Evolutionary conservation across 2,113 vertebrate species (phyloP), one percentile per base, ranked within the genome.

Genomic region (Vanacampus margaritifer): DNA sequence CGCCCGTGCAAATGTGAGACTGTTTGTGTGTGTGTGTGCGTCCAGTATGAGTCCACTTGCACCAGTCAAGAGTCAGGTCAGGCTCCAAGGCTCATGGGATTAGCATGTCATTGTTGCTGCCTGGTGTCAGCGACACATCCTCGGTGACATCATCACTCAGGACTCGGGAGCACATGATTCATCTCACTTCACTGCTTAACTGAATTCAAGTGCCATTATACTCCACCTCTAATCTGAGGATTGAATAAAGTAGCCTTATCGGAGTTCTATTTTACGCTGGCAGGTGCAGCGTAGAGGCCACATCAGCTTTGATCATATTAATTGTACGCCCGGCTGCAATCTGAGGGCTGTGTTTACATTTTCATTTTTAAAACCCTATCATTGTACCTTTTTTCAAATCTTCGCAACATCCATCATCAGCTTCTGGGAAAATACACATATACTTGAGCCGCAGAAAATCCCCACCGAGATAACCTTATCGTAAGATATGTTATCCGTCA

Each of bases 1-100:
- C 36, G 59, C 46, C 57, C 17, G 68, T 37, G 36, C n/a, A 41
- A 41, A 41, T 41, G 71, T 70, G 16, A 50, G 39, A 41, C 39
- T 41, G 60, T 67, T 59, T 64, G 74, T 62, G 63, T 63, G 69
- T n/a, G 6, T 71, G 65, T 13, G 46, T 43, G 41, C 59, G 28
- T 76, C 69, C 85, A 75, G 82, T 85, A 80, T 74, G 72, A 85
- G 78, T 78, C 86, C 83, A 88, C 88, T 89, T 87, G 73, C 57
- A 76, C 63, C 83, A 79, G 84, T 90, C 87, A 88, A 88, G 86
- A 70, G 74, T 53, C 85, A 66, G 86, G 80, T 89, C 83, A 79
- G 73, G 48, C 70, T 75, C 76, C 68, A 75, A 83, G 87, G 76
- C 65, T 66, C 63, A 36, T 3, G 75, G 82, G 88, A 88, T 90